Conservation (phyloP, 1,140 invertebrate genomes). For the Hesperophylax magnus region DNA sequence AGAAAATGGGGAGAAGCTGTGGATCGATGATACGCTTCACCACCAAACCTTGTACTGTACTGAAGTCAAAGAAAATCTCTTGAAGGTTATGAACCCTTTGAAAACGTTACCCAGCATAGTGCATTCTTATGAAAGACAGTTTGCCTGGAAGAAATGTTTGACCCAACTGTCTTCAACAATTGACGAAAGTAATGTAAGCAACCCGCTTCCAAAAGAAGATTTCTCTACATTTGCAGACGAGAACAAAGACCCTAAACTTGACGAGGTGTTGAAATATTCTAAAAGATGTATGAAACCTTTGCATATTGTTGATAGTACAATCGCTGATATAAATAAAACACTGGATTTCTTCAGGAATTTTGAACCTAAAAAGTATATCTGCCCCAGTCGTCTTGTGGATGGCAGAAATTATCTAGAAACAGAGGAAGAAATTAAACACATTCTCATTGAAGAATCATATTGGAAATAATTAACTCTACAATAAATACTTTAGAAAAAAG, state of each 20-base stretch:
- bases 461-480: conserved; percentile 6
- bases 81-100: conserved; percentile 17
- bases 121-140: not conserved
- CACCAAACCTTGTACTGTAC: not conserved
- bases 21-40: conserved; percentile 29
- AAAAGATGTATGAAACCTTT: conserved; percentile 24
- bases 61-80: conserved; percentile 25
- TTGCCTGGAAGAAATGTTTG: conserved; percentile 23
- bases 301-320: not conserved
- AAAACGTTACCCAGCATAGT: conserved; percentile 9
- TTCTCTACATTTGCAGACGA: not conserved
- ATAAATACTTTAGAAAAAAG: too few species aligned
- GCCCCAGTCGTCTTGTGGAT: not conserved
- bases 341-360: conserved; percentile 24
- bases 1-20: conserved; percentile 31
- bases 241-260: conserved; percentile 10
- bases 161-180: not conserved
- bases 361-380: conserved; percentile 36
- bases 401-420: conserved; percentile 29
- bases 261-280: conserved; percentile 24
- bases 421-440: conserved; percentile 35
- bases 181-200: not conserved
- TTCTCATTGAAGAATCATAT: conserved; percentile 35
- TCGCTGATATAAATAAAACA: not conserved
- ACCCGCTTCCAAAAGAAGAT: not conserved